phyloP scores from a whole-genome alignment of 2,888 invertebrate species.

The Ophioninae sp. region DNA sequence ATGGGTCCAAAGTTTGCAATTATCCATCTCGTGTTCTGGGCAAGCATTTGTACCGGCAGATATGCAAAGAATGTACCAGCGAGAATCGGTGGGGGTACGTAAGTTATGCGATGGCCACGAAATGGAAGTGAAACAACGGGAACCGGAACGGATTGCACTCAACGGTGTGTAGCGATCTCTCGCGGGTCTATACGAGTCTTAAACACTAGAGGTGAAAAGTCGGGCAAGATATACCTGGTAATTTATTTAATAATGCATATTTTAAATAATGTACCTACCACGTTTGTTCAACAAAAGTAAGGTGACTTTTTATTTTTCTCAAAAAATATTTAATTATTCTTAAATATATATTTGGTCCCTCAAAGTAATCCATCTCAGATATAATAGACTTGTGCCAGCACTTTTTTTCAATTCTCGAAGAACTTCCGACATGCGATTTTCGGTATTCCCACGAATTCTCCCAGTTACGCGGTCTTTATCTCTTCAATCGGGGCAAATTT shows the following conservation, averaged over 20 bases:
- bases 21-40: slow-evolving; percentile 1
- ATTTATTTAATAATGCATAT: slow-evolving; percentile 15
- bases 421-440: no score
- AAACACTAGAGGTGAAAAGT: slow-evolving; percentile 48
- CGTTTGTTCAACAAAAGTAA: neutral
- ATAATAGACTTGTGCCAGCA: no score
- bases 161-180: slow-evolving; percentile 51
- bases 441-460: no score
- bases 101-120: slow-evolving; percentile 83
- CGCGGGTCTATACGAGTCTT: slow-evolving; percentile 33
- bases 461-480: no score
- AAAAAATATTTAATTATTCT: no score
- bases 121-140: slow-evolving; percentile 84
- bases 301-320: no score
- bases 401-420: no score
- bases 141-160: slow-evolving; percentile 65
- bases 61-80: slow-evolving; percentile 13
- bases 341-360: no score
- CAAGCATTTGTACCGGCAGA: neutral
- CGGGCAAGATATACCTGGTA: neutral
- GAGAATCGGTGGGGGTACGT: slow-evolving; percentile 30
- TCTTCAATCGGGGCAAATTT: no score
- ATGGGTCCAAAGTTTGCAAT: neutral
- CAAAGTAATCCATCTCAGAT: no score
- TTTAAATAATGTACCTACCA: neutral